phyloP scores from a whole-genome alignment of 2,888 invertebrate species.

The Machimus atricapillus region DNA sequence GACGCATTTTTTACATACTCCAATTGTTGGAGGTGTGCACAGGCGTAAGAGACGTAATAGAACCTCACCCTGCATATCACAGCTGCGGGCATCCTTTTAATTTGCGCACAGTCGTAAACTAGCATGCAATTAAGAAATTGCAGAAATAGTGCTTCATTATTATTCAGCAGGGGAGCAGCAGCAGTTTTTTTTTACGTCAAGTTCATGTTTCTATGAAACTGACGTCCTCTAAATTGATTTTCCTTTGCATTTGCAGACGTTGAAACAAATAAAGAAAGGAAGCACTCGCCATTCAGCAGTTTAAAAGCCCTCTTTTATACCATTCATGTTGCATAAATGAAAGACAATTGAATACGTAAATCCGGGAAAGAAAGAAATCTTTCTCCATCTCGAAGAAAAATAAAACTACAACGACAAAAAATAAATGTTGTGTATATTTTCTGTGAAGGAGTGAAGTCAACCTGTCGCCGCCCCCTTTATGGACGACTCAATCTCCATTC shows the following conservation, averaged over 20 bases:
- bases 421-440: neutral
- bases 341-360: neutral
- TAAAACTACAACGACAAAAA: neutral
- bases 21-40: neutral
- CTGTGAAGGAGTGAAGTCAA: neutral
- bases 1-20: neutral
- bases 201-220: neutral
- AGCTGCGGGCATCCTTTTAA: neutral
- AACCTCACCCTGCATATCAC: neutral
- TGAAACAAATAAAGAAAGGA: neutral
- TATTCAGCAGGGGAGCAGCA: neutral
- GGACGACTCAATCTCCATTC: neutral
- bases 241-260: neutral
- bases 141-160: neutral
- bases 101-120: neutral
- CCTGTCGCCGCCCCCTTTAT: neutral
- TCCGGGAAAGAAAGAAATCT: neutral
- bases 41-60: neutral
- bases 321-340: neutral
- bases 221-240: neutral
- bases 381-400: neutral
- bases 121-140: neutral
- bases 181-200: neutral
- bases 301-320: neutral
- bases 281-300: neutral